Percentiles rank a stretch among this genome's conserved stretches.
Conservation (phyloP, 1,140 invertebrate genomes). For the Trachymyrmex cornetzi region DNA sequence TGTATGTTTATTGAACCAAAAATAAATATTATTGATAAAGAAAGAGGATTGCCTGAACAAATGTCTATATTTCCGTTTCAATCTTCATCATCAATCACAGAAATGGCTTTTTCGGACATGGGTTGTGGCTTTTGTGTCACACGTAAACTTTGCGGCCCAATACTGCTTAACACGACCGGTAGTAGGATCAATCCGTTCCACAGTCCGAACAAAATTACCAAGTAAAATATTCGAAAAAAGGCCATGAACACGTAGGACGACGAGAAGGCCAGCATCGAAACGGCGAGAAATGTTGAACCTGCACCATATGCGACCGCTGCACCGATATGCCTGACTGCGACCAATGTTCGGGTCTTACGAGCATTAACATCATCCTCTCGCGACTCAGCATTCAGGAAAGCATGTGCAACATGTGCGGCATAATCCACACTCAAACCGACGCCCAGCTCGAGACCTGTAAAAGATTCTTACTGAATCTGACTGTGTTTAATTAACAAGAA, state of each 20-base stretch:
- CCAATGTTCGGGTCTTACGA: constrained; percentile 88
- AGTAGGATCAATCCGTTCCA: constrained; percentile 92
- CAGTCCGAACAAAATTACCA: constrained; percentile 92
- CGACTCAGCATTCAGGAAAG: constrained; percentile 89
- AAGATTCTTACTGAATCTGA: neutral
- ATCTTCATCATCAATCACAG: constrained; percentile 15
- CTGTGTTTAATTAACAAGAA: neutral
- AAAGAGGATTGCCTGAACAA: constrained; percentile 57
- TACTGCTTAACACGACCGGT: constrained; percentile 91
- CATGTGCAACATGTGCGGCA: constrained; percentile 95
- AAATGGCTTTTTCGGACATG: constrained; percentile 22
- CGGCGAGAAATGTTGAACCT: constrained; percentile 92
- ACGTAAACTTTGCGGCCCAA: constrained; percentile 88
- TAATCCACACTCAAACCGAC: constrained; percentile 96
- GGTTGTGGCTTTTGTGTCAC: neutral
- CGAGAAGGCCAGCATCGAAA: constrained; percentile 91
- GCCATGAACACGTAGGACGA: constrained; percentile 93
- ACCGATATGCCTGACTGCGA: constrained; percentile 92
- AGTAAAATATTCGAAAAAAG: constrained; percentile 94
- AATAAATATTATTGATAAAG: constrained; percentile 87
- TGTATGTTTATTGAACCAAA: constrained; percentile 87
- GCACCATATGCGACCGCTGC: constrained; percentile 93
- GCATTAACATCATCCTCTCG: constrained; percentile 82
- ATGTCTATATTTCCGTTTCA: constrained; percentile 72
- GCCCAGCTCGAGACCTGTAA: constrained; percentile 91